These are phyloP conservation scores for Drosophila mimetica DNA, from an alignment of 2,888 invertebrate species.

Conservation along the genomic window DNA sequence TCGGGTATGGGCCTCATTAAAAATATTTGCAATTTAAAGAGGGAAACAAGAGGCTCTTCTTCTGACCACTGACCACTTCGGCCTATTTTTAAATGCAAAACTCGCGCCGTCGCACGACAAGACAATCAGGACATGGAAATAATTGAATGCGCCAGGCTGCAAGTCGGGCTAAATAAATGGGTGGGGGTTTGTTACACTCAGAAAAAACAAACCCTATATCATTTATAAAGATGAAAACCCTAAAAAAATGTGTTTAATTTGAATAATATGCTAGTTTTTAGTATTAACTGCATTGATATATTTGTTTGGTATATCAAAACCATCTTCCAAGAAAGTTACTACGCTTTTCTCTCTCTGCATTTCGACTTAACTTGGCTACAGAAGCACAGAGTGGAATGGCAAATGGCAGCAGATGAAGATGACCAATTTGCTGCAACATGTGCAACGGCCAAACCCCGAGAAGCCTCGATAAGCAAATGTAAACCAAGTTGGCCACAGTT, in stretches of 20 bases:
- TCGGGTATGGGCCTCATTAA: slow-evolving; percentile 60
- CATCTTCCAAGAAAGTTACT: too few relatives aligned
- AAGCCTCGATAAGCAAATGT: slow-evolving; percentile 71
- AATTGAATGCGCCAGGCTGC: slow-evolving; percentile 72
- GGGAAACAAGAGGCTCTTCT: slow-evolving; percentile 27
- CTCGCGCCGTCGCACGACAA: slow-evolving; percentile 75
- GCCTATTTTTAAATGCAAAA: slow-evolving; percentile 78
- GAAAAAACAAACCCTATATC: too few relatives aligned
- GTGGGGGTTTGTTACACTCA: not conserved
- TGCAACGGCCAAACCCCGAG: slow-evolving; percentile 52
- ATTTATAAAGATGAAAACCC: too few relatives aligned
- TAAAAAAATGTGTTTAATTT: too few relatives aligned
- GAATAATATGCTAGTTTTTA: too few relatives aligned
- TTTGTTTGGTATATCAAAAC: too few relatives aligned
- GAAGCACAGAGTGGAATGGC: slow-evolving; percentile 33
- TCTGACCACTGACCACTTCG: slow-evolving; percentile 7
- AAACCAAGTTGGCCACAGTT: slow-evolving; percentile 23
- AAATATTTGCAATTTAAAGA: slow-evolving; percentile 72
- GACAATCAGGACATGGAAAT: slow-evolving; percentile 80
- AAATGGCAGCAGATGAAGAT: slow-evolving; percentile 71
- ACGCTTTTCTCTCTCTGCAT: not conserved
- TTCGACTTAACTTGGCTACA: not conserved
- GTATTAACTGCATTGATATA: too few relatives aligned
- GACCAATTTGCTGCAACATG: slow-evolving; percentile 79
- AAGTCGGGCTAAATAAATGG: slow-evolving; percentile 2